Percentiles rank a stretch among this genome's conserved stretches.
Evolutionary conservation across 2,888 invertebrate genomes (phyloP).

Genomic region (Phaedon cochleariae): DNA sequence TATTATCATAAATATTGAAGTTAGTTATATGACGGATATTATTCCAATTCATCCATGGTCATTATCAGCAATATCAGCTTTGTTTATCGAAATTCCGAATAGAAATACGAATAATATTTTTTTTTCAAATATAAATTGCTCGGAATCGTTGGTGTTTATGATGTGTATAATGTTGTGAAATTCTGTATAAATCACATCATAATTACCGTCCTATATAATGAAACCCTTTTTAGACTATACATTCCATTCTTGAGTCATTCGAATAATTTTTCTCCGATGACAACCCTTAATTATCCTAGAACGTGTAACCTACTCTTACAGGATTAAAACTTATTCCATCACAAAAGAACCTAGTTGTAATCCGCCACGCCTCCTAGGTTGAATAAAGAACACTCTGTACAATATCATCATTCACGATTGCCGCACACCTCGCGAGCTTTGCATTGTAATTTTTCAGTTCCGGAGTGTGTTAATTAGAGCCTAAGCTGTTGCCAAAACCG

Average conservation of each 20-base stretch:
- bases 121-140: too few species aligned
- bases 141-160: too few species aligned
- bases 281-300: background rate
- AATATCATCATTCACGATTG: conserved; percentile 33
- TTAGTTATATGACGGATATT: too few species aligned
- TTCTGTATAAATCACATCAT: too few species aligned
- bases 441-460: conserved; percentile 50
- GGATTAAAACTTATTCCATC: conserved; percentile 9
- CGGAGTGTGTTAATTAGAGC: conserved; percentile 58
- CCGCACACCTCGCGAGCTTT: conserved; percentile 31
- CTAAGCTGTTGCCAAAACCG: conserved; percentile 49
- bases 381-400: conserved; percentile 33
- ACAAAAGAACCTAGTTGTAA: conserved; percentile 1
- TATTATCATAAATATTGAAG: too few species aligned
- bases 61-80: too few species aligned
- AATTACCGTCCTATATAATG: too few species aligned
- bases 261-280: background rate
- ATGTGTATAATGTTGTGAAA: too few species aligned
- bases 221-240: too few species aligned
- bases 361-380: conserved; percentile 12
- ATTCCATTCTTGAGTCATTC: background rate
- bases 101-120: too few species aligned
- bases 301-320: conserved; percentile 3
- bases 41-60: too few species aligned
- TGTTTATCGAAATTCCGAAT: too few species aligned